phyloP scores from a whole-genome alignment of 2,113 vertebrate species.

The Lethenteron camtschaticum region DNA sequence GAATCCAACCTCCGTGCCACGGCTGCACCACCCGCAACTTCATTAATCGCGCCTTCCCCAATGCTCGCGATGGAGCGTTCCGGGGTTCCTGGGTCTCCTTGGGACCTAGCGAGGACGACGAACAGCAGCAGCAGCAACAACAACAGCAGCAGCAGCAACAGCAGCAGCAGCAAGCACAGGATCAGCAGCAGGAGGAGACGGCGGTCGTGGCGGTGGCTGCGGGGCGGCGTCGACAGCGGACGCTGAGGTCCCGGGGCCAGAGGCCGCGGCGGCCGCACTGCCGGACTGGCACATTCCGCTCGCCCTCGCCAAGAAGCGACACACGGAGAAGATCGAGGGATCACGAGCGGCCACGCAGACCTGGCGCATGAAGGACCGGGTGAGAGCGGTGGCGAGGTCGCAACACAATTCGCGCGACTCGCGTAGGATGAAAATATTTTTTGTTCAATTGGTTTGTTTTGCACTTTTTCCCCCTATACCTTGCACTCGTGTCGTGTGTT shows the following conservation, averaged over 20 bases:
- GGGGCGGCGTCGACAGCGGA: fast-evolving
- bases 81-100: neutral
- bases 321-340: constrained; percentile 92
- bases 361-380: constrained; percentile 98
- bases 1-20: no score
- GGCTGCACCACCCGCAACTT: neutral
- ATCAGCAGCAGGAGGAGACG: neutral
- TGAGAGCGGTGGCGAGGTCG: constrained; percentile 17
- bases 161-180: neutral
- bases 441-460: constrained; percentile 11
- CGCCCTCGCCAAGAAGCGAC: constrained; percentile 93
- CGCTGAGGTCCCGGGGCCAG: neutral
- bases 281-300: constrained; percentile 65
- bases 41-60: neutral
- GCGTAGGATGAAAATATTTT: no score
- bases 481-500: neutral
- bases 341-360: constrained; percentile 89
- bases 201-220: neutral
- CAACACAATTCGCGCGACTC: constrained; percentile 6
- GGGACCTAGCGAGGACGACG: neutral
- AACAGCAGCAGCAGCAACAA: neutral
- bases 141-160: neutral
- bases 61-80: neutral
- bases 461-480: neutral
- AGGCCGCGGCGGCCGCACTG: constrained; percentile 11